These are phyloP conservation scores for Toxotes chatareus DNA, from an alignment of 2,113 vertebrate genomes.

Conservation along the genomic window DNA sequence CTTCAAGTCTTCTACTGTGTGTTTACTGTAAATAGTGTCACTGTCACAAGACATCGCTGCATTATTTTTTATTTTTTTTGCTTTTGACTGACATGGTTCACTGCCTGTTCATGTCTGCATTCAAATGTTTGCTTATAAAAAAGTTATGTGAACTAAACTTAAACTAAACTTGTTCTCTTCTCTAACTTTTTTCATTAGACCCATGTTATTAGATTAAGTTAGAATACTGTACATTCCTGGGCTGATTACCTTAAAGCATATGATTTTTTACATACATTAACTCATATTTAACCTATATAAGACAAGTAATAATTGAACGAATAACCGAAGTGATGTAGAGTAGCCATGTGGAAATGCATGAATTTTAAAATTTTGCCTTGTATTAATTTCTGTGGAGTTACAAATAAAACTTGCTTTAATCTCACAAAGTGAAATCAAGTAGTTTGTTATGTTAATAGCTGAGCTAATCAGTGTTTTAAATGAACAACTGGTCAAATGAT, in stretches of 20 bases:
- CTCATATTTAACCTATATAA: no score
- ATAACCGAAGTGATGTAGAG: neutral
- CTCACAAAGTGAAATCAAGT: neutral
- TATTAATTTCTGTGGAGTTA: neutral
- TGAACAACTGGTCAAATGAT: neutral
- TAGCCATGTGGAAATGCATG: neutral
- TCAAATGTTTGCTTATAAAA: neutral
- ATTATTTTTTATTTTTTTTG: neutral
- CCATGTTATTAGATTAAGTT: no score
- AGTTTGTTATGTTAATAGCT: neutral
- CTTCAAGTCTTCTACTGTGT: slow-evolving; percentile 6
- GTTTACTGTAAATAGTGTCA: no score
- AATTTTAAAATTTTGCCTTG: neutral
- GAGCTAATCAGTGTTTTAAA: neutral
- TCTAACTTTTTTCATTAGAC: no score
- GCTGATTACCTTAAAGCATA: no score
- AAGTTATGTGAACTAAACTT: neutral
- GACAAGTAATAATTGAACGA: no score
- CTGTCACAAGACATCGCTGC: neutral
- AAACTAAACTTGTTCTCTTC: no score
- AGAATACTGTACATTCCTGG: no score
- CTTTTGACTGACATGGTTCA: neutral
- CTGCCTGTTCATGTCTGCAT: neutral
- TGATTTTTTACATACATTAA: no score
- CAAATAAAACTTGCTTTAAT: neutral